These are phyloP conservation scores for Carcinoscorpius rotundicauda DNA, from an alignment of 1,140 invertebrate genomes.

Conservation along the genomic window DNA sequence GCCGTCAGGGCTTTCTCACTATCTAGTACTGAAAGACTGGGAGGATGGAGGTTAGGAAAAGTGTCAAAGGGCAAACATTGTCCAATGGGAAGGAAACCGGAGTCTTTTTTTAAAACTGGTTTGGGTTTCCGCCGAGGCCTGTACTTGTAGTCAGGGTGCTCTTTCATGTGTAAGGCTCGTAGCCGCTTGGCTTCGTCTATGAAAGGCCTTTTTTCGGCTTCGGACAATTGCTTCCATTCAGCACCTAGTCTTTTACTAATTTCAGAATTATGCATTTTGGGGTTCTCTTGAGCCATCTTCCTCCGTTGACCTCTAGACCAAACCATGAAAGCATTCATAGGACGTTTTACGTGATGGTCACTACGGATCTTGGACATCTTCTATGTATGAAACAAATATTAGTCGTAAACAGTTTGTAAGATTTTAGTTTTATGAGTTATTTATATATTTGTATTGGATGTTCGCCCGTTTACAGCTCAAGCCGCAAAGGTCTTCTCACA, in stretches of 20 bases:
- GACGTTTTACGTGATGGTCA: constrained; percentile 25
- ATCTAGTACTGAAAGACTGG: constrained; percentile 13
- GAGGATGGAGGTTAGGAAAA: neutral
- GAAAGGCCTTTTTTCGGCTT: constrained; percentile 92
- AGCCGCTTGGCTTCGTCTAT: constrained; percentile 91
- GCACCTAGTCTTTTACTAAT: constrained; percentile 88
- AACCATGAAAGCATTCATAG: constrained; percentile 31
- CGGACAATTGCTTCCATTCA: constrained; percentile 90
- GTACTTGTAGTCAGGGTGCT: constrained; percentile 85
- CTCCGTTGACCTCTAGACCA: constrained; percentile 58
- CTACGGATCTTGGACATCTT: constrained; percentile 33
- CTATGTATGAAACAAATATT: neutral
- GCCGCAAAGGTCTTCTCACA: too few species aligned
- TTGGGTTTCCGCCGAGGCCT: constrained; percentile 80
- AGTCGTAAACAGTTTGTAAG: too few species aligned
- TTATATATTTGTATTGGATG: too few species aligned
- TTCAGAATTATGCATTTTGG: constrained; percentile 96
- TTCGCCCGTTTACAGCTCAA: too few species aligned
- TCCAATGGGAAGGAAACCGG: constrained; percentile 5
- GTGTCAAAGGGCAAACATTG: constrained; percentile 3
- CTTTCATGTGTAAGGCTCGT: constrained; percentile 79
- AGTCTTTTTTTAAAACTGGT: constrained; percentile 67
- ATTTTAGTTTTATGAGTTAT: too few species aligned
- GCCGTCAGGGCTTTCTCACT: constrained; percentile 25
- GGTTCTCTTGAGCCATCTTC: constrained; percentile 89